phyloP scores from a whole-genome alignment of 1,140 invertebrate genomes.

The Ostrea edulis region DNA sequence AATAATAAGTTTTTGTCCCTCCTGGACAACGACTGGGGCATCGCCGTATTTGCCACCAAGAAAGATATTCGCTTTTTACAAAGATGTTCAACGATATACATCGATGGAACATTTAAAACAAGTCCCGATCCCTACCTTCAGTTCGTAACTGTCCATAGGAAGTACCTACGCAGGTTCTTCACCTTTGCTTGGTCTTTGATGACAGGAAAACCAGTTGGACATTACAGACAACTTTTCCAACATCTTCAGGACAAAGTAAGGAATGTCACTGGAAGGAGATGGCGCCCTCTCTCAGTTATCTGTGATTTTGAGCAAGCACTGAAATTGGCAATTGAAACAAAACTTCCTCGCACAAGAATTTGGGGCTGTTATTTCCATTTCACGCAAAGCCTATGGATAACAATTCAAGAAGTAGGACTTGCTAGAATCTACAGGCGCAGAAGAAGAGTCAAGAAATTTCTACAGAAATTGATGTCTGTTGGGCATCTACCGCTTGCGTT shows the following conservation, averaged over 20 bases:
- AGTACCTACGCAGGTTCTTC: constrained; percentile 16
- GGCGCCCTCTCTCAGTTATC: constrained; percentile 33
- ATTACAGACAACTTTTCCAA: constrained; percentile 49
- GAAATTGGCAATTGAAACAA: constrained; percentile 51
- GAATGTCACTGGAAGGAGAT: constrained; percentile 4
- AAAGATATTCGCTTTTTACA: background rate
- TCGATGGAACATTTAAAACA: constrained; percentile 44
- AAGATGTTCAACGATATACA: constrained; percentile 38
- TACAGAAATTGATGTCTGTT: constrained; percentile 50
- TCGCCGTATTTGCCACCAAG: constrained; percentile 39
- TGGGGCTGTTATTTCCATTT: constrained; percentile 59
- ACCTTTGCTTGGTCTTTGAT: constrained; percentile 33
- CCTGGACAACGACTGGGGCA: constrained; percentile 50
- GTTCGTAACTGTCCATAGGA: constrained; percentile 47
- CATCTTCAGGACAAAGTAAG: constrained; percentile 34
- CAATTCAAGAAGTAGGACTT: constrained; percentile 48
- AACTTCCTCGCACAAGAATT: constrained; percentile 42
- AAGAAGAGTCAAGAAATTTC: background rate
- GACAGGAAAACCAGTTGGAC: constrained; percentile 34
- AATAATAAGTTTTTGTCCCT: constrained; percentile 37
- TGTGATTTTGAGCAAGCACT: constrained; percentile 56
- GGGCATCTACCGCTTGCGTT: constrained; percentile 46
- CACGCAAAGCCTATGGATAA: constrained; percentile 53
- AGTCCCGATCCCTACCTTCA: constrained; percentile 40
- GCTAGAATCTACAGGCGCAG: constrained; percentile 35